Evolutionary conservation across 2,113 vertebrate species (phyloP).

Genomic region (Tichodroma muraria): DNA sequence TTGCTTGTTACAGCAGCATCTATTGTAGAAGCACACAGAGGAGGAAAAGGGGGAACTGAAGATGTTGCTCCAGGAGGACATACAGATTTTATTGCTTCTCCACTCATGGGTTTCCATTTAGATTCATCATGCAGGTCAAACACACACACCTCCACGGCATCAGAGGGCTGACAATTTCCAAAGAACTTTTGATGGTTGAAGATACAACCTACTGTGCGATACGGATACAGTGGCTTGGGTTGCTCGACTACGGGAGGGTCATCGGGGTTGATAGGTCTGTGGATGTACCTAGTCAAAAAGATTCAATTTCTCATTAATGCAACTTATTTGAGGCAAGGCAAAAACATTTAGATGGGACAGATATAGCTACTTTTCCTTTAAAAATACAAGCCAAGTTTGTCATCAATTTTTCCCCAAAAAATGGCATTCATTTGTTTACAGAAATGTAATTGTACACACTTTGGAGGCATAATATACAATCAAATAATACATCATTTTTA

Average conservation of each 20-base stretch:
- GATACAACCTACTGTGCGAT: slow-evolving; percentile 88
- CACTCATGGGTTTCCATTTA: slow-evolving; percentile 95
- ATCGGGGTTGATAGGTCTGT: slow-evolving; percentile 81
- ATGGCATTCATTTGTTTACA: not conserved
- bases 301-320: not conserved
- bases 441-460: not conserved
- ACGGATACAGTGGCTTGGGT: slow-evolving; percentile 83
- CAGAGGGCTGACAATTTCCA: slow-evolving; percentile 91
- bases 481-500: not conserved
- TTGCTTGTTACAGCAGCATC: slow-evolving; percentile 84
- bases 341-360: not conserved
- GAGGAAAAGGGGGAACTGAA: slow-evolving; percentile 82
- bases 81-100: slow-evolving; percentile 89
- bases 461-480: not conserved
- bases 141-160: slow-evolving; percentile 84
- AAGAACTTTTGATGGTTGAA: slow-evolving; percentile 92
- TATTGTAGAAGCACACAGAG: slow-evolving; percentile 80
- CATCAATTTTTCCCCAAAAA: fast-evolving
- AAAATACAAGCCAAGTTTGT: not conserved
- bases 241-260: slow-evolving; percentile 81
- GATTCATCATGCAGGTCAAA: slow-evolving; percentile 91
- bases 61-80: slow-evolving; percentile 79
- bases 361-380: not conserved
- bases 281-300: slow-evolving; percentile 80
- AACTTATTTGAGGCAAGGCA: not conserved